Conservation (phyloP, 1,140 invertebrate genomes). For the Trinorchestia longiramus region DNA sequence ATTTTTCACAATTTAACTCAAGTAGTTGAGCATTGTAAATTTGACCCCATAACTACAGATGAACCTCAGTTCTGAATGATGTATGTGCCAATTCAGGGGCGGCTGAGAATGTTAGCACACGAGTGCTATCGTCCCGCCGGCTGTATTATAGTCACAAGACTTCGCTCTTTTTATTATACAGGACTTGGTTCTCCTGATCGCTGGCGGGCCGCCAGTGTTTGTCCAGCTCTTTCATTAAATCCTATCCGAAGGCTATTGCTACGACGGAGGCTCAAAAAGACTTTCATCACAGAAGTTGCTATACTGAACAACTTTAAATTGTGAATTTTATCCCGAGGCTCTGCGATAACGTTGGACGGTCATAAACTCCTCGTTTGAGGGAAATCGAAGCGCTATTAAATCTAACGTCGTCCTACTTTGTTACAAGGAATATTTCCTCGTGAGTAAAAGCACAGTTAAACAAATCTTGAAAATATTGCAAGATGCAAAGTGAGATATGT, state of each 20-base stretch:
- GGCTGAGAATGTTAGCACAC: not conserved
- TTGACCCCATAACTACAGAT: not conserved
- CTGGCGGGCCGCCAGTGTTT: not conserved
- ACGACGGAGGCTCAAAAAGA: not conserved
- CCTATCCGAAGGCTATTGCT: conserved; percentile 13
- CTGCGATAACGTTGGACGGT: not conserved
- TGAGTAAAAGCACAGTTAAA: not conserved
- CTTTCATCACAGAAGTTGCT: not conserved
- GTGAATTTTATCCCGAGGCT: not conserved
- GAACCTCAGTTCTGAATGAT: not conserved
- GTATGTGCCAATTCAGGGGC: not conserved
- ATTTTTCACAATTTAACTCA: not conserved
- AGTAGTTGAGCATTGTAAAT: not conserved
- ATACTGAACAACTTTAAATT: not conserved
- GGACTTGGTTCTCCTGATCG: not conserved
- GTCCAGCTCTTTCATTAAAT: conserved; percentile 6
- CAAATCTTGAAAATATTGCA: not conserved
- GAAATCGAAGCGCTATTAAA: not conserved
- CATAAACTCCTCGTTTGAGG: not conserved
- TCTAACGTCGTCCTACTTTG: not conserved
- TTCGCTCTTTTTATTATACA: not conserved
- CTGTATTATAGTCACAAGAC: not conserved
- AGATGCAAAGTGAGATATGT: not conserved
- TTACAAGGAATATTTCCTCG: not conserved
- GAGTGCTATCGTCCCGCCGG: not conserved